Base-by-base conservation (phyloP, 2,113 vertebrate genomes). In the Ailurus styani region DNA sequence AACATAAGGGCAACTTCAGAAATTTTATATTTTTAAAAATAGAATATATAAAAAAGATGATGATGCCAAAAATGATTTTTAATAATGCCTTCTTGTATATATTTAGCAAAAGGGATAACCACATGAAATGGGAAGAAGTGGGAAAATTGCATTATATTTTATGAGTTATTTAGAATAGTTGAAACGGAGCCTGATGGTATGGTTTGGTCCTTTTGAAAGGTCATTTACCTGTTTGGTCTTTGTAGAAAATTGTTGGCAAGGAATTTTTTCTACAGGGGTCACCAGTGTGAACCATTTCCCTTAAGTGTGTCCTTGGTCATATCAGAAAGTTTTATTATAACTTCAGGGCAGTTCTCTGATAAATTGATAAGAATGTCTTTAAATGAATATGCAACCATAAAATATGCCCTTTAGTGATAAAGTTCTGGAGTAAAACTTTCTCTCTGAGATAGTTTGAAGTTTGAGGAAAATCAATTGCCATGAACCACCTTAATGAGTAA, bases 241-340 rank as follows among this genome's bases (percentile, higher is more conserved):
- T 85, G 8, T 45, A 70, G 25, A 79, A 93, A 97, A 83, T 57
- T 75, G 34, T 50, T 88, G 47, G 13, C 20, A 54, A 89, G 54
- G 31, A 96, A 79, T 91, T 94, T 34, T 93, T 97, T 89, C 62
- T 60, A 52, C 12, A 73, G n/a, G 34, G 72, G 31, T 87, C 62
- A 95, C 34, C 15, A 29, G 11, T 34, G 27, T 92, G 87, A 97
- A 81, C 42, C 60, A 70, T 91, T 97, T 93, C 29, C 72, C 27
- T 82, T 93, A 93, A 92, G 60, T 47, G 23, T 88, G 66, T 64
- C 12, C 37, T 34, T n/a, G 23, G 7, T 93, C 55, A 45, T 55
- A 92, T 50, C 31, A 93, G 87, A 98, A 97, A 93, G 77, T 95
- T 97, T 97, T 96, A 98, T 96, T 98, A 93, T 87, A 60, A 98